phyloP scores from a whole-genome alignment of 1,140 invertebrate species.

The Laupala kohalensis region DNA sequence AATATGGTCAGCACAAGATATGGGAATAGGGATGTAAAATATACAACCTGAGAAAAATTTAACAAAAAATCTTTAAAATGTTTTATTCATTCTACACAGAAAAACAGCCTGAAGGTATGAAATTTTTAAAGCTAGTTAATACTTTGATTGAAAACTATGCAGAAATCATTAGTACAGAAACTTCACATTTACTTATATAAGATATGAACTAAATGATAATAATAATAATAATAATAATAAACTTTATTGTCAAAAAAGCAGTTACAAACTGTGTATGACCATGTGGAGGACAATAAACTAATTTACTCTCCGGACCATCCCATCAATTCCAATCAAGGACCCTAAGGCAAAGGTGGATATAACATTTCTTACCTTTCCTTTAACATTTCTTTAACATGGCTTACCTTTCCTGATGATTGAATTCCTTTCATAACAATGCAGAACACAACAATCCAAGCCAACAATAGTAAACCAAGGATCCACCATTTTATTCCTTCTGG shows the following conservation, averaged over 20 bases:
- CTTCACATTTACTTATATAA: not conserved
- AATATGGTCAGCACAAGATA: conserved; percentile 91
- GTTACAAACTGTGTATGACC: not conserved
- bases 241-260: not conserved
- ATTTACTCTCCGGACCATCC: no score
- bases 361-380: not conserved
- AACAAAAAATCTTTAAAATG: not conserved
- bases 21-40: conserved; percentile 92
- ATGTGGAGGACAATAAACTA: not conserved
- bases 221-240: conserved; percentile 1
- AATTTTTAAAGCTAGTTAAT: no score
- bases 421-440: conserved; percentile 97
- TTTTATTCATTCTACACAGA: no score
- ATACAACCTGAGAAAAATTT: conserved; percentile 64
- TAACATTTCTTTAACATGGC: not conserved
- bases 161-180: not conserved
- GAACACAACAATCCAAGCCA: conserved; percentile 92
- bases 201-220: not conserved
- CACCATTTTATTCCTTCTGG: conserved; percentile 81
- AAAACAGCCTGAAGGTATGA: no score
- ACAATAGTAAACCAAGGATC: conserved; percentile 80
- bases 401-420: conserved; percentile 90
- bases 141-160: no score
- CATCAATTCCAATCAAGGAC: no score
- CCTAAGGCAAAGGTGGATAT: not conserved